Evolutionary conservation across 2,888 invertebrate species (phyloP).

Genomic region (Sipha maydis): DNA sequence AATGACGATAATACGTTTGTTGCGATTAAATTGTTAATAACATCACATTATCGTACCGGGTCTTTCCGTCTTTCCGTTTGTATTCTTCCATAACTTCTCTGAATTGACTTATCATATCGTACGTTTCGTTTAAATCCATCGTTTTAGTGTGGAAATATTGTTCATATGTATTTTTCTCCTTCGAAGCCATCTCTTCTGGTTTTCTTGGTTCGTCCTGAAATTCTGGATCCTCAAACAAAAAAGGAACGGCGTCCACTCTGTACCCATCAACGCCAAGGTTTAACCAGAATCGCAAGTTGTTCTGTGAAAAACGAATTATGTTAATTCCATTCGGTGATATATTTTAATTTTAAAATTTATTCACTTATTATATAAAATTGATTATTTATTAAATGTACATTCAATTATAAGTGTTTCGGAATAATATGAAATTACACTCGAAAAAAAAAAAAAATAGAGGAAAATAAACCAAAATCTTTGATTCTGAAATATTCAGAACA

Average conservation of each 20-base stretch:
- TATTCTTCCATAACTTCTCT: conserved; percentile 74
- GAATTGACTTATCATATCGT: conserved; percentile 76
- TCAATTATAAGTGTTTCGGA: no score
- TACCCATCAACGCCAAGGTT: conserved; percentile 86
- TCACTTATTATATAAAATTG: no score
- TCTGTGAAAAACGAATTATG: conserved; percentile 67
- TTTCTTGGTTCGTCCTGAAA: conserved; percentile 69
- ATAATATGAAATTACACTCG: no score
- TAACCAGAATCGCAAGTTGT: conserved; percentile 81
- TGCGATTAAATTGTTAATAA: no score
- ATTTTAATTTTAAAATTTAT: no score
- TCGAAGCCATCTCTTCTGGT: neutral
- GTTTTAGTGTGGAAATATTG: conserved; percentile 73
- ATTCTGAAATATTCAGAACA: no score
- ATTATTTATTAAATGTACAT: no score
- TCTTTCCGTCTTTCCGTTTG: conserved; percentile 64
- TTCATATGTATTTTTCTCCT: conserved; percentile 28
- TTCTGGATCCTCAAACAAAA: conserved; percentile 64
- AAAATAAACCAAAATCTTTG: no score
- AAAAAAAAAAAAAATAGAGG: no score
- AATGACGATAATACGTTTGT: no score
- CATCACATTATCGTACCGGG: no score
- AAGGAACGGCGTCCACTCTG: conserved; percentile 72
- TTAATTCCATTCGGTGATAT: no score
- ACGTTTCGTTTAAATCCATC: conserved; percentile 71